Conservation (phyloP, 2,888 invertebrate genomes). For the Andrena chrysosceles region DNA sequence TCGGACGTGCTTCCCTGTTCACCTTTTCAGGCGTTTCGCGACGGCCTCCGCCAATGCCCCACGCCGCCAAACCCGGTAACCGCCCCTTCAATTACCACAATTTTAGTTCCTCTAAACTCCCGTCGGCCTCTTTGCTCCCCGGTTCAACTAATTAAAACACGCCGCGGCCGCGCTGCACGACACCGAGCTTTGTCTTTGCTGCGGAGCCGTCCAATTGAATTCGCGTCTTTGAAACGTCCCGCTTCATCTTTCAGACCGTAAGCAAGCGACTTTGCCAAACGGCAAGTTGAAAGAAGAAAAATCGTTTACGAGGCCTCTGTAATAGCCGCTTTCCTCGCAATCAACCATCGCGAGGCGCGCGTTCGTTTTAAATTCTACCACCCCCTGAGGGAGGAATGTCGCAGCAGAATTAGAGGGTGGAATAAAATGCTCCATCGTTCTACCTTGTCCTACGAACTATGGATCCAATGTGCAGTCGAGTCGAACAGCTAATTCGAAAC, state of each 20-base stretch:
- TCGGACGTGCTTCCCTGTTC: conserved; percentile 30
- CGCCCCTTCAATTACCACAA: conserved; percentile 31
- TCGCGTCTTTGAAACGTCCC: neutral
- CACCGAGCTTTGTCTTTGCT: neutral
- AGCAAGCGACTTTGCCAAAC: neutral
- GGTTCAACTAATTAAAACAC: conserved; percentile 32
- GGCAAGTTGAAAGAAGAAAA: neutral
- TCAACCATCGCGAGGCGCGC: neutral
- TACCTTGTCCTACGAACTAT: conserved; percentile 74
- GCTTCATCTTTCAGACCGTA: neutral
- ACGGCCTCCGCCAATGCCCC: neutral
- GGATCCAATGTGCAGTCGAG: conserved; percentile 81
- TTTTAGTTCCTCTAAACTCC: conserved; percentile 20
- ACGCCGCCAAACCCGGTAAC: neutral
- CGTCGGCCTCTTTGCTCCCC: conserved; percentile 1
- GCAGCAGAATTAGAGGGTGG: conserved; percentile 29
- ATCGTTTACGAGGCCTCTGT: neutral
- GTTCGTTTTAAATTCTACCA: conserved; percentile 1
- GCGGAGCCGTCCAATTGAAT: neutral
- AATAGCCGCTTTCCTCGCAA: neutral
- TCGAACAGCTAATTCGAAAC: conserved; percentile 84
- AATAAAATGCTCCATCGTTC: conserved; percentile 62
- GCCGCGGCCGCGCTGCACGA: neutral
- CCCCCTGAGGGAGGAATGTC: conserved; percentile 8
- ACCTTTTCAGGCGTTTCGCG: conserved; percentile 41